Evolutionary conservation across 2,113 vertebrate species (phyloP), one percentile per base, ranked within the genome.

Genomic region (Tapirus terrestris): DNA sequence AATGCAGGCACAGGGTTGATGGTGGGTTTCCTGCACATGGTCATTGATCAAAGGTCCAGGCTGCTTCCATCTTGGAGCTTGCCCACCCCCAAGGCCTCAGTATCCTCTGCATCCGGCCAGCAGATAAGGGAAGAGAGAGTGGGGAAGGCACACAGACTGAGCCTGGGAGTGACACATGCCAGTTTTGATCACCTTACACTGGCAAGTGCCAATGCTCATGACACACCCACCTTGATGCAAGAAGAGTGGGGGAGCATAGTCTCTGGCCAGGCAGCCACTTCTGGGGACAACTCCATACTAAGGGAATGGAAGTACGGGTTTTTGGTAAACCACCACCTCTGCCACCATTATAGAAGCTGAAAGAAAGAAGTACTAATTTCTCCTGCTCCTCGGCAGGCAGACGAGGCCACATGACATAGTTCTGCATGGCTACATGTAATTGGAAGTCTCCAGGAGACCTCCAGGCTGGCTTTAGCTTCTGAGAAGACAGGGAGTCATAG

Each of bases 101-200:
- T 2, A 27, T 39, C 39, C 36, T 48, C 13, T 27, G 18, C 10
- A n/a, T 65, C 45, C 36, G 3, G 36, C 12, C 5, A 14, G 61
- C 14, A 8, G n/a, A 25, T 23, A 31, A 61, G 43, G 70, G 20
- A 21, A 29, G 14, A 36, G 16, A 21, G 14, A 8, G 7, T 4
- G 9, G 33, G 25, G 1, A 67, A 25, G 48, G 14, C 6, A 9
- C 5, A 0, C 10, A 27, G 18, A 2, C 0, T 9, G 29, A 11
- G 23, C 5, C 9, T 13, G 27, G 10, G 16, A 39, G 27, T 0
- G 11, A 76, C 10, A 1, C 18, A 9, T 10, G 45, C 21, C 31
- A 1, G 4, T 9, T 36, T 36, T 17, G 60, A 29, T 56, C 45
- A 29, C 25, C 5, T 43, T 31, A 11, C 16, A 20, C 9, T 16